Conservation (phyloP, 2,888 invertebrate species). For the Orchestes rusci region DNA sequence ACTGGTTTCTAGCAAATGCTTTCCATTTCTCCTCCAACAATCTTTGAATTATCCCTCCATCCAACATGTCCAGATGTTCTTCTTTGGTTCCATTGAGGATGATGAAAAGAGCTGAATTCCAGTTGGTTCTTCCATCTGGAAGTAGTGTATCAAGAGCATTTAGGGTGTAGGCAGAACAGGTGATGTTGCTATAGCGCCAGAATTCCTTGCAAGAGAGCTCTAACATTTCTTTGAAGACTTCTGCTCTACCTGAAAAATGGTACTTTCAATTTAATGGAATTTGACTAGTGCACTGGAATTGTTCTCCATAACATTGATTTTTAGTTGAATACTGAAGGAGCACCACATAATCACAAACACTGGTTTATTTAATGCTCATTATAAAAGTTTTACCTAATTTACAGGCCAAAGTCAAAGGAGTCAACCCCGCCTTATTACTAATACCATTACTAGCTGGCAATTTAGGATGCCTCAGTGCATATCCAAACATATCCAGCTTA, state of each 20-base stretch:
- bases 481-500: slow-evolving; percentile 97
- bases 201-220: slow-evolving; percentile 92
- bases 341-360: no score
- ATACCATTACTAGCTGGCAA: slow-evolving; percentile 89
- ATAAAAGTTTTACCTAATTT: slow-evolving; percentile 64
- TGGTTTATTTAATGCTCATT: no score
- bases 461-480: slow-evolving; percentile 91
- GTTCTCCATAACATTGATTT: no score
- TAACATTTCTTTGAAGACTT: slow-evolving; percentile 96
- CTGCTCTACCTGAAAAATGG: slow-evolving; percentile 63
- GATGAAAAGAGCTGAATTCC: slow-evolving; percentile 97
- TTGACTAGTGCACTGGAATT: no score
- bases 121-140: slow-evolving; percentile 93
- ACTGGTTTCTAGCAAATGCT: slow-evolving; percentile 92
- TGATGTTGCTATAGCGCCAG: slow-evolving; percentile 98
- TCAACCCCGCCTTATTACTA: slow-evolving; percentile 81
- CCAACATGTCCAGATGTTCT: slow-evolving; percentile 95
- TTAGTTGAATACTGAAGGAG: no score
- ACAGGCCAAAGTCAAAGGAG: slow-evolving; percentile 93
- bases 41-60: slow-evolving; percentile 88
- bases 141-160: slow-evolving; percentile 93
- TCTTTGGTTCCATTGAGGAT: slow-evolving; percentile 96
- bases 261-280: no score
- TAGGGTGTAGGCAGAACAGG: slow-evolving; percentile 95
- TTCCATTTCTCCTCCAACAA: slow-evolving; percentile 99